Conservation (phyloP, 1,140 invertebrate genomes). For the Neodiprion lecontei region DNA sequence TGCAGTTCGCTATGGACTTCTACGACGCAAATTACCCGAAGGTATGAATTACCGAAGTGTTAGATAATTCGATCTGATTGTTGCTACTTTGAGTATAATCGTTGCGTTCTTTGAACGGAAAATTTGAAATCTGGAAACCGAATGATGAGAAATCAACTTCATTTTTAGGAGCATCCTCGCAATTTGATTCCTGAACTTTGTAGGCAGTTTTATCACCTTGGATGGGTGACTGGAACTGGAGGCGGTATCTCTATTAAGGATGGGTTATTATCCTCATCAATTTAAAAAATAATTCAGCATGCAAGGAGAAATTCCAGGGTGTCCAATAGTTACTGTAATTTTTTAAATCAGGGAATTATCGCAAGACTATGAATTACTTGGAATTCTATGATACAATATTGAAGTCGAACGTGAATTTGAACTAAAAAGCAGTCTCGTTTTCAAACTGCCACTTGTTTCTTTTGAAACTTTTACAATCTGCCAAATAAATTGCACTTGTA, state of each 20-base stretch:
- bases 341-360: background rate
- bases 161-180: constrained; percentile 76
- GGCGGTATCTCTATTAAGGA: constrained; percentile 92
- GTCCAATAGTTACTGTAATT: background rate
- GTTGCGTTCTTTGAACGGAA: background rate
- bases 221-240: constrained; percentile 96
- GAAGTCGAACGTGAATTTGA: too few relatives aligned
- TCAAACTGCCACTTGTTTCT: too few relatives aligned
- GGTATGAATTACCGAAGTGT: background rate
- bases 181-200: constrained; percentile 90
- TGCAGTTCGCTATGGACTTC: background rate
- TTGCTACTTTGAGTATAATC: too few relatives aligned
- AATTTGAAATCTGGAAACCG: background rate
- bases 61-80: too few relatives aligned
- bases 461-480: too few relatives aligned
- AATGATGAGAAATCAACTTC: background rate
- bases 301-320: background rate
- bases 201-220: constrained; percentile 88
- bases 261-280: constrained; percentile 65
- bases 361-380: too few relatives aligned
- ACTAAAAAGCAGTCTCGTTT: too few relatives aligned
- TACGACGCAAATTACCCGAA: background rate
- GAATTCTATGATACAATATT: background rate
- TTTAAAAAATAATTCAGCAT: constrained; percentile 11
- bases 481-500: too few relatives aligned